Percentiles rank a stretch among this genome's conserved stretches.
These are phyloP conservation scores for Oncopodura yosiiana DNA, from an alignment of 1,140 invertebrate genomes.

Conservation along the genomic window DNA sequence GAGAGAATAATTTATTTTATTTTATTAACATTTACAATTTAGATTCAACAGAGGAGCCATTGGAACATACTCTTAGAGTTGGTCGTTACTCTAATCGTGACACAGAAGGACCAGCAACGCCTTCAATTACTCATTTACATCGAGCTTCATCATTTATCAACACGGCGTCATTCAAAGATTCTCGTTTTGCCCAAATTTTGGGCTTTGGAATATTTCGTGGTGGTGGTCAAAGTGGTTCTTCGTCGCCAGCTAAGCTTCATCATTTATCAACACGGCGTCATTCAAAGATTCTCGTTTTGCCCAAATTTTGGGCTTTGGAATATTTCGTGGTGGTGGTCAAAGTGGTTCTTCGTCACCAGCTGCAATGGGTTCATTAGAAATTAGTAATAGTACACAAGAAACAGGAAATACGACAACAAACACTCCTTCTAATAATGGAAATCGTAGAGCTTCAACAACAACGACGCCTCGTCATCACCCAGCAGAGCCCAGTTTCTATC, in stretches of 20 bases:
- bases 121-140: not conserved
- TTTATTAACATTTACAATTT: too few species aligned
- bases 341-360: conserved; percentile 13
- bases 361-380: conserved; percentile 23
- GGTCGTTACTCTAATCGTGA: conserved; percentile 1
- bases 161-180: conserved; percentile 14
- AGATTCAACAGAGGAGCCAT: conserved; percentile 12
- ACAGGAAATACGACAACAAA: not conserved
- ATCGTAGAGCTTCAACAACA: not conserved
- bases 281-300: conserved; percentile 27
- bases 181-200: conserved; percentile 28
- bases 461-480: conserved; percentile 3
- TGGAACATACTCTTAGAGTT: conserved; percentile 17
- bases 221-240: too few species aligned
- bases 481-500: conserved; percentile 29
- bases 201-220: conserved; percentile 20
- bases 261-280: conserved; percentile 6
- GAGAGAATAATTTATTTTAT: too few species aligned
- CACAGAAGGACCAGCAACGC: conserved; percentile 3
- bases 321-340: conserved; percentile 7
- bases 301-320: conserved; percentile 24
- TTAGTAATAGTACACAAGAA: not conserved
- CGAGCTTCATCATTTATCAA: not conserved
- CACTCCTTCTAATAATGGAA: not conserved
- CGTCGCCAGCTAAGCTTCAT: too few species aligned